phyloP scores from a whole-genome alignment of 1,140 invertebrate species.

The Bombus consobrinus region DNA sequence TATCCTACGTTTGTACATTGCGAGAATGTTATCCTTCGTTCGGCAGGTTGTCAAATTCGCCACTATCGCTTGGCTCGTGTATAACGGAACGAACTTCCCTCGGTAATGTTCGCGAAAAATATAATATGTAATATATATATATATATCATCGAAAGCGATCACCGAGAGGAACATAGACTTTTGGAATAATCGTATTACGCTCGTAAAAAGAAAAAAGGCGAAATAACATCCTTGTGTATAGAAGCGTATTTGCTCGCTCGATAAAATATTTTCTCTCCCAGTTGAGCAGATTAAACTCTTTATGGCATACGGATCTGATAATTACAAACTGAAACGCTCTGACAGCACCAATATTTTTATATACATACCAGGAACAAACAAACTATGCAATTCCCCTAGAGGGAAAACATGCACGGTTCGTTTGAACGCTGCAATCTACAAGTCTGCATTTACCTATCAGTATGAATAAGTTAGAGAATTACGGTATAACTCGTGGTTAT shows the following conservation, averaged over 20 bases:
- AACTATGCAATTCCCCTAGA: neutral
- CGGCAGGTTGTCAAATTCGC: neutral
- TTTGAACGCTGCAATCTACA: neutral
- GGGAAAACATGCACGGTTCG: neutral
- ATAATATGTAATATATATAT: conserved; percentile 10
- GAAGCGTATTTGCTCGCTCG: neutral
- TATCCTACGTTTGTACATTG: conserved; percentile 45
- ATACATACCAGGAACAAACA: neutral
- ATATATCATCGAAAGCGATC: conserved; percentile 17
- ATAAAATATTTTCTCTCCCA: neutral
- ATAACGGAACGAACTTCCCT: conserved; percentile 2
- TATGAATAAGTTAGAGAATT: neutral
- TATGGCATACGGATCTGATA: conserved; percentile 18
- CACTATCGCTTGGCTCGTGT: neutral
- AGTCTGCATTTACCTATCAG: neutral
- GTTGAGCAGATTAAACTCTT: conserved; percentile 11
- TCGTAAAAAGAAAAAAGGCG: neutral
- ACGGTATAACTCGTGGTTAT: neutral
- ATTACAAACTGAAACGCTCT: conserved; percentile 8
- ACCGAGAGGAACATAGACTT: neutral
- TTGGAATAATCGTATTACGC: conserved; percentile 7
- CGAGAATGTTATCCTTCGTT: conserved; percentile 16
- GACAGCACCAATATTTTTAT: conserved; percentile 28
- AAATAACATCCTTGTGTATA: conserved; percentile 1
- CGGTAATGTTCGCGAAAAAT: neutral